Evolutionary conservation across 2,797 vertebrate genomes (phyloP).

Genomic region (Apodemus agrarius): DNA sequence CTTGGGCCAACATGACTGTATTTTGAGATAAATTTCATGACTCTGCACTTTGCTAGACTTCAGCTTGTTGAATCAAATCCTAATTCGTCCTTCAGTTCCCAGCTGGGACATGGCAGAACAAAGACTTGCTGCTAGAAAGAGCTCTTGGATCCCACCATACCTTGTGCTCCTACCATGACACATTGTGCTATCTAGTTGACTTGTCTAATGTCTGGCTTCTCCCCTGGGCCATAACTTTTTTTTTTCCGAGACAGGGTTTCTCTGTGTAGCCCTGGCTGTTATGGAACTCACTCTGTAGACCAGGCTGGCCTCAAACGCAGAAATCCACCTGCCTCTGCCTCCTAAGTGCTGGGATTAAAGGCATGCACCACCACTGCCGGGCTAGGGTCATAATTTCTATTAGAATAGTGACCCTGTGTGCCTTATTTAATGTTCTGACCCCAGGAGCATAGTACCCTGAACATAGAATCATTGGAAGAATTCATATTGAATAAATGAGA

Average conservation of each 20-base stretch:
- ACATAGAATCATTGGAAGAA: not conserved
- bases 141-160: not conserved
- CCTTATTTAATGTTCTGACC: not conserved
- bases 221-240: not conserved
- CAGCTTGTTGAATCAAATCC: not conserved
- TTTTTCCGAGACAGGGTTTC: too few relatives aligned
- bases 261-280: too few relatives aligned
- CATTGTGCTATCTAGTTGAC: not conserved
- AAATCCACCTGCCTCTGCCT: too few relatives aligned
- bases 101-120: not conserved
- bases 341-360: too few relatives aligned
- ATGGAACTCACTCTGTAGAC: too few relatives aligned
- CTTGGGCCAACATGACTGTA: constrained; percentile 52
- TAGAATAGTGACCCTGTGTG: not conserved
- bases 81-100: not conserved
- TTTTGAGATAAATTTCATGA: constrained; percentile 54
- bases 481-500: not conserved
- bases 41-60: not conserved
- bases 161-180: not conserved
- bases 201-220: constrained; percentile 2
- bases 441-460: not conserved
- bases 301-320: too few relatives aligned
- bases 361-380: too few relatives aligned
- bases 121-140: not conserved
- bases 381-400: not conserved